Conservation (phyloP, 2,888 invertebrate genomes). For the Rotaria macrura region DNA sequence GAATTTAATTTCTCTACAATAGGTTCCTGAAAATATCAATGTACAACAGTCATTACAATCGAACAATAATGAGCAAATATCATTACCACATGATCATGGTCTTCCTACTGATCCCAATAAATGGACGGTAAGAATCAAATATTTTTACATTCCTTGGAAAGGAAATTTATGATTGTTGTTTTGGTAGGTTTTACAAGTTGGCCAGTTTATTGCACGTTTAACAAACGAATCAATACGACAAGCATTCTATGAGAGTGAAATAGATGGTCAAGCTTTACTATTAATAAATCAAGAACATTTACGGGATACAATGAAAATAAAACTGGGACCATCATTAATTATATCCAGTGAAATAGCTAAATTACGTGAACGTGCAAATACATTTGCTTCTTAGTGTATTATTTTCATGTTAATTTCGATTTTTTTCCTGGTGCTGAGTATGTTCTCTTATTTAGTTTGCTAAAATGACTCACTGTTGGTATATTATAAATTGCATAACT, state of each 20-base stretch:
- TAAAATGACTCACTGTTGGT: background rate
- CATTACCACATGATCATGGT: conserved; percentile 8
- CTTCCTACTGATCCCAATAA: background rate
- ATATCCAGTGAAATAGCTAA: conserved; percentile 30
- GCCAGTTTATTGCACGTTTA: background rate
- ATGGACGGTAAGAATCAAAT: background rate
- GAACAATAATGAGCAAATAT: background rate
- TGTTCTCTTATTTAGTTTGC: background rate
- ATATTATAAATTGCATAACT: background rate
- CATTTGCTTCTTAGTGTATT: background rate
- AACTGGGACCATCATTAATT: conserved; percentile 32
- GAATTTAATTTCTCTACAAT: too few species aligned
- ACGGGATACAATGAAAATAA: conserved; percentile 28
- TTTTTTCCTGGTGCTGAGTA: background rate
- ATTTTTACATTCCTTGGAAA: background rate
- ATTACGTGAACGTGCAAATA: conserved; percentile 10
- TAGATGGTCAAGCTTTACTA: conserved; percentile 30
- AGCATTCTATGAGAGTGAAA: conserved; percentile 25
- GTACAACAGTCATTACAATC: background rate
- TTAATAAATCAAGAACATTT: conserved; percentile 28
- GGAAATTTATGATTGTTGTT: background rate
- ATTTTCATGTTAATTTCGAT: background rate
- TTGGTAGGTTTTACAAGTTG: background rate
- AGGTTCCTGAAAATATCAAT: background rate
- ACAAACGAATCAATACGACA: background rate